Conservation (phyloP, 2,888 invertebrate species). For the Thereva unica region DNA sequence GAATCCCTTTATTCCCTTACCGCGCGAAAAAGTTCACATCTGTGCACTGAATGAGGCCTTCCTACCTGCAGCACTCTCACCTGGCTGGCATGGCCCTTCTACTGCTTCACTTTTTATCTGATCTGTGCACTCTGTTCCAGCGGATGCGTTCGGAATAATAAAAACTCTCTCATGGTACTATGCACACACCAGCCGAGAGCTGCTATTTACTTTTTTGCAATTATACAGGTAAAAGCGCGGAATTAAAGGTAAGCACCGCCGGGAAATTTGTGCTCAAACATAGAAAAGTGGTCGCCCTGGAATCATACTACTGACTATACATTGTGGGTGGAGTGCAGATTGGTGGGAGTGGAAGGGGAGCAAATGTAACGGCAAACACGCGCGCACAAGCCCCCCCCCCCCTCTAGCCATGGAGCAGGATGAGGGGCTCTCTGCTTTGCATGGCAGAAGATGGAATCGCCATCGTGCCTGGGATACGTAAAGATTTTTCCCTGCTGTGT, state of each 20-base stretch:
- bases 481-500: neutral
- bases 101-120: slow-evolving; percentile 14
- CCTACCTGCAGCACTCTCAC: slow-evolving; percentile 15
- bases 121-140: slow-evolving; percentile 20
- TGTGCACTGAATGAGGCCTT: too few relatives aligned
- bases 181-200: slow-evolving; percentile 16
- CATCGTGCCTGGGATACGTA: slow-evolving; percentile 3
- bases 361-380: too few relatives aligned
- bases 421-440: neutral
- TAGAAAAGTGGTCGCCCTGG: slow-evolving; percentile 13
- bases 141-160: slow-evolving; percentile 26
- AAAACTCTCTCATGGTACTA: slow-evolving; percentile 20
- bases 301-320: neutral
- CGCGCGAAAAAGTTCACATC: too few relatives aligned
- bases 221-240: slow-evolving; percentile 34
- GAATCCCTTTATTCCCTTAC: too few relatives aligned
- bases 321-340: slow-evolving; percentile 6
- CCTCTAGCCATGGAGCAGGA: neutral
- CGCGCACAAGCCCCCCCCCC: too few relatives aligned
- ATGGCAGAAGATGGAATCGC: slow-evolving; percentile 1
- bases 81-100: slow-evolving; percentile 13
- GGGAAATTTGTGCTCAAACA: slow-evolving; percentile 23
- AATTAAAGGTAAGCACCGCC: slow-evolving; percentile 32
- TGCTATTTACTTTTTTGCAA: slow-evolving; percentile 32
- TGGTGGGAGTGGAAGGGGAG: too few relatives aligned